Evolutionary conservation across 2,797 vertebrate genomes (phyloP).

Genomic region (Hemibagrus guttatus): DNA sequence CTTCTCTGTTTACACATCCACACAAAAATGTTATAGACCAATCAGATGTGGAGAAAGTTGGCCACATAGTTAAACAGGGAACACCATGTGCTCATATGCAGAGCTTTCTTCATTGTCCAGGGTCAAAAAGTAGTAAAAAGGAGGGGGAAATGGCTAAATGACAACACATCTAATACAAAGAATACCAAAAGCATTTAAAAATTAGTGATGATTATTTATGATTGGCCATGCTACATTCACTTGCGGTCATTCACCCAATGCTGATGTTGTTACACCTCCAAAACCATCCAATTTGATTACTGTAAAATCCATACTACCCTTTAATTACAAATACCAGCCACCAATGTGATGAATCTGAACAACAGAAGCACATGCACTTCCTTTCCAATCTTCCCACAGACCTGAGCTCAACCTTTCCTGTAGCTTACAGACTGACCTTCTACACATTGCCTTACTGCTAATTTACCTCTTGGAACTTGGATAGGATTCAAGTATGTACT

Average conservation of each 20-base stretch:
- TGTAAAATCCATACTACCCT: background rate
- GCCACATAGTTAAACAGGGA: background rate
- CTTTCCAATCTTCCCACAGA: background rate
- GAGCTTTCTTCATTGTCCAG: background rate
- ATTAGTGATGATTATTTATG: background rate
- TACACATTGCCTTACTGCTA: background rate
- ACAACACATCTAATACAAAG: background rate
- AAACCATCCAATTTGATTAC: background rate
- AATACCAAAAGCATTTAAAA: background rate
- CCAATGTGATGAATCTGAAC: background rate
- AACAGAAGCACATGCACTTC: background rate
- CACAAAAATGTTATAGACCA: background rate
- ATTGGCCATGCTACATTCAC: background rate
- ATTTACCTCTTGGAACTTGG: slow-evolving; percentile 9
- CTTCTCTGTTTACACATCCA: background rate
- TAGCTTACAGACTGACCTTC: background rate
- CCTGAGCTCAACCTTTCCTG: background rate
- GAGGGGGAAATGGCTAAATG: background rate
- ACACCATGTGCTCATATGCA: background rate
- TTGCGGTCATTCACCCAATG: background rate
- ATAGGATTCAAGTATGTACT: slow-evolving; percentile 15
- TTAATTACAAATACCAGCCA: background rate
- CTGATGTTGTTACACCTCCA: background rate
- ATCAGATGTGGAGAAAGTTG: slow-evolving; percentile 12
- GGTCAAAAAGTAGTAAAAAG: background rate